Evolutionary conservation across 2,113 vertebrate genomes (phyloP).

Genomic region (rabbit (Oryctolagus cuniculus)): mOryCun1.1 NC_091435.1:114664001-114664500

Average conservation of each 20-base stretch:
- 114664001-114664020: background rate
- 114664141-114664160: background rate
- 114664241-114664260: background rate
- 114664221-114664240: background rate
- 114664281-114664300: background rate
- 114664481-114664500: too few relatives aligned
- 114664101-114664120: background rate
- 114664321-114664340: background rate
- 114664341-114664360: background rate
- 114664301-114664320: background rate
- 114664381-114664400: background rate
- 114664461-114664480: too few relatives aligned
- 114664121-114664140: background rate
- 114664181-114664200: background rate
- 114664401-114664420: background rate
- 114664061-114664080: background rate
- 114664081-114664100: background rate
- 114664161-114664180: background rate
- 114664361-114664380: background rate
- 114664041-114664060: background rate
- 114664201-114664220: background rate
- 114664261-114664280: background rate
- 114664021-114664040: background rate
- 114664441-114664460: too few relatives aligned
- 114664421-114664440: too few relatives aligned